A percentile compares a stretch with the other conserved stretches of the same genome.
Evolutionary conservation across 2,797 vertebrate species (phyloP).

Genomic region (Gorsachius magnificus): DNA sequence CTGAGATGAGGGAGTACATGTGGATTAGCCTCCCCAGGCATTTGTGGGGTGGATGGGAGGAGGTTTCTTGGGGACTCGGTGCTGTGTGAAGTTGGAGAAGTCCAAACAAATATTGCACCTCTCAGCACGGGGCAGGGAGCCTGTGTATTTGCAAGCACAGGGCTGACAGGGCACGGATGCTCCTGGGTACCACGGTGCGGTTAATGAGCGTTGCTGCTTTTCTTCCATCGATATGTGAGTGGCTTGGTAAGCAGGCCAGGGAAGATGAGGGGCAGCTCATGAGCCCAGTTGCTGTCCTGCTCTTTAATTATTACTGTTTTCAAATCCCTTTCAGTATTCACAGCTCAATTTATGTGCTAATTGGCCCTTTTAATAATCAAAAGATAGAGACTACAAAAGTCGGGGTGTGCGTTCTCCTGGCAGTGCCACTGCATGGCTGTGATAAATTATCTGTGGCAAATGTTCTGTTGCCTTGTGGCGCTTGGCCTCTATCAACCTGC

Average conservation of each 20-base stretch:
- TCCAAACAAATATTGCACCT: neutral
- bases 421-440: neutral
- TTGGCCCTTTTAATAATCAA: constrained; percentile 47
- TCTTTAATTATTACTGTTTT: constrained; percentile 55
- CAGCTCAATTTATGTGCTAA: constrained; percentile 60
- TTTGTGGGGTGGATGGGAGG: neutral
- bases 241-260: neutral
- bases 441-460: constrained; percentile 24
- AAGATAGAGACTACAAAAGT: constrained; percentile 4
- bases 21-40: neutral
- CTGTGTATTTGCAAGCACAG: neutral
- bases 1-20: neutral
- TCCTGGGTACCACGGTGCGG: neutral
- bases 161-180: neutral
- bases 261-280: neutral
- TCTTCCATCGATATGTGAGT: neutral
- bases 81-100: neutral
- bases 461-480: neutral
- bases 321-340: constrained; percentile 56
- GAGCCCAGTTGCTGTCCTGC: neutral
- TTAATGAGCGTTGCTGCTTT: neutral
- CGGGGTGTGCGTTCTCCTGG: neutral
- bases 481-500: neutral
- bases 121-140: neutral
- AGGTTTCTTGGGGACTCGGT: neutral